Conservation (phyloP, 2,888 invertebrate species). For the Platerodrilus igneus region DNA sequence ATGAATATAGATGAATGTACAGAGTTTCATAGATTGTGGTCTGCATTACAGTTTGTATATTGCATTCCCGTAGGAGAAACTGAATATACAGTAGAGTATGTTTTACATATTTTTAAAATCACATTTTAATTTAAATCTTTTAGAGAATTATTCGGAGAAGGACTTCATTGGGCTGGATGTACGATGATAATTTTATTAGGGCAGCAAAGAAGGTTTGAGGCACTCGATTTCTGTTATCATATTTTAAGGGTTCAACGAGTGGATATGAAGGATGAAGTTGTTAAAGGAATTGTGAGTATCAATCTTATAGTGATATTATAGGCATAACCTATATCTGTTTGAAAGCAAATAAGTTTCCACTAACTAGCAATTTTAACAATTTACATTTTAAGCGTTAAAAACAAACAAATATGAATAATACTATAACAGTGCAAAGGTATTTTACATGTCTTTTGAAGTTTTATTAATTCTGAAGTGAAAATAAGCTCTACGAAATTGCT, state of each 20-base stretch:
- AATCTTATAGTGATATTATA: too few relatives aligned
- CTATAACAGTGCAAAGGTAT: too few relatives aligned
- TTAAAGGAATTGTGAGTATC: slow-evolving; percentile 87
- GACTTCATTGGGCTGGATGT: slow-evolving; percentile 98
- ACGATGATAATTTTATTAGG: slow-evolving; percentile 92
- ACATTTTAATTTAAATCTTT: slow-evolving; percentile 6
- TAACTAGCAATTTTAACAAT: too few relatives aligned
- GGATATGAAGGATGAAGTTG: slow-evolving; percentile 91
- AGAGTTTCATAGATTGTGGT: slow-evolving; percentile 95
- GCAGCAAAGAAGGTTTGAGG: slow-evolving; percentile 94
- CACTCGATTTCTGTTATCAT: slow-evolving; percentile 97
- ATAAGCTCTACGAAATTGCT: too few relatives aligned
- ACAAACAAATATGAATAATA: too few relatives aligned
- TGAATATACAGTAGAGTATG: slow-evolving; percentile 94
- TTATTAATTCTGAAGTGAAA: too few relatives aligned
- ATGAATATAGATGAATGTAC: slow-evolving; percentile 95
- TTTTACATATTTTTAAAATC: slow-evolving; percentile 31
- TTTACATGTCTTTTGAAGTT: too few relatives aligned
- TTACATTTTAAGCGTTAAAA: too few relatives aligned
- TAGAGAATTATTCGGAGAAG: slow-evolving; percentile 96
- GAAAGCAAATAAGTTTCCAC: too few relatives aligned
- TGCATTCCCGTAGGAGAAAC: slow-evolving; percentile 95
- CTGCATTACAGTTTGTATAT: slow-evolving; percentile 95
- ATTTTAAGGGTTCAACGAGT: slow-evolving; percentile 92
- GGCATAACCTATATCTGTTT: not conserved